Evolutionary conservation across 92 coral and sea anemone genomes (phyloP).

Genomic region (Epizoanthus scotinus): DNA sequence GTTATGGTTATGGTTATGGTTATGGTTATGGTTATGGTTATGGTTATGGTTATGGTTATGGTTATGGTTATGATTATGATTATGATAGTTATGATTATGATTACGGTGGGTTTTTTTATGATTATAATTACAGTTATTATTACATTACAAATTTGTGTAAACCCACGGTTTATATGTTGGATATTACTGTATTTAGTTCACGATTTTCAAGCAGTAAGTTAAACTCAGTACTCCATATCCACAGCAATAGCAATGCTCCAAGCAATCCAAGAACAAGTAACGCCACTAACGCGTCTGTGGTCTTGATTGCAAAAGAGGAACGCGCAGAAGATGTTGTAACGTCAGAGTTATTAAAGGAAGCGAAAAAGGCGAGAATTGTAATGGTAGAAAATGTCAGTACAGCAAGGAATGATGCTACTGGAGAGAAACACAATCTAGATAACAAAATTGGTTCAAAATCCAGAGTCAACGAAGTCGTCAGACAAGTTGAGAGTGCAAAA

Average conservation of each 20-base stretch:
- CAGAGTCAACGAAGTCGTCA: not conserved
- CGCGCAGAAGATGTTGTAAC: constrained; percentile 82
- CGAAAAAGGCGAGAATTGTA: constrained; percentile 75
- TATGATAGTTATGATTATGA: too few species aligned
- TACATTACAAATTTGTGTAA: too few species aligned
- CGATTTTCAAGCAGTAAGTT: not conserved
- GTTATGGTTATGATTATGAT: too few species aligned
- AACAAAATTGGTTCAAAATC: constrained; percentile 6
- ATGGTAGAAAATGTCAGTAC: constrained; percentile 79
- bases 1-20: too few species aligned
- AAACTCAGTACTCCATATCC: not conserved
- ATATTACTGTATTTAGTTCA: not conserved
- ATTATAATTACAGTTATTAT: too few species aligned
- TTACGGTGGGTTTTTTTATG: too few species aligned
- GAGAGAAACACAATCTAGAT: not conserved
- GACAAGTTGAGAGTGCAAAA: constrained; percentile 24
- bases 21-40: too few species aligned
- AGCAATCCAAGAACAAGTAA: not conserved
- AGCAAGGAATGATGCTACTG: constrained; percentile 34
- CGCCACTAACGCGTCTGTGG: constrained; percentile 59
- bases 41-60: too few species aligned
- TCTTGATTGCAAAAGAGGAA: constrained; percentile 85
- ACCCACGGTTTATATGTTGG: not conserved
- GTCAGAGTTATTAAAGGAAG: constrained; percentile 60
- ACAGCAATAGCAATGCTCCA: not conserved